phyloP scores from a whole-genome alignment of 2,113 vertebrate genomes.

The Mustelus asterias region DNA sequence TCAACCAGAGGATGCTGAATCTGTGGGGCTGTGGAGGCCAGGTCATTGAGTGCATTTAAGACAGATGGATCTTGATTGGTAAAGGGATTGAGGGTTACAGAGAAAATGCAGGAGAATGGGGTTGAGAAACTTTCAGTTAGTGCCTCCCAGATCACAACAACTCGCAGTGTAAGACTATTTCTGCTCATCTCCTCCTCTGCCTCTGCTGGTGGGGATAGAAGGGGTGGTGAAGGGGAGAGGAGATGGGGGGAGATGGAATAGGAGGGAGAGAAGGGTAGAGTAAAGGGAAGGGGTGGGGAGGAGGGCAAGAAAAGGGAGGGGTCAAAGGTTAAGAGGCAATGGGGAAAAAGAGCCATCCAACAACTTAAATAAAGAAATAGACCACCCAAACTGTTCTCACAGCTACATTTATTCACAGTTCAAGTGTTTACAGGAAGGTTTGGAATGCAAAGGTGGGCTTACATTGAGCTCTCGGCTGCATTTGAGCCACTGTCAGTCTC shows the following conservation, averaged over 20 bases:
- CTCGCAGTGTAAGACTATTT: not conserved
- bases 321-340: not conserved
- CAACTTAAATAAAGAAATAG: not conserved
- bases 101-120: no score
- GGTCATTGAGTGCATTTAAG: no score
- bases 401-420: not conserved
- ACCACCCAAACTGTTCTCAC: not conserved
- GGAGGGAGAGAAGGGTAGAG: not conserved
- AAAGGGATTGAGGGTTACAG: no score
- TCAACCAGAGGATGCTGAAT: no score
- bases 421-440: not conserved
- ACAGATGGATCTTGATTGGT: no score
- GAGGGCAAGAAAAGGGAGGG: not conserved
- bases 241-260: not conserved
- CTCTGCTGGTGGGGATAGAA: not conserved
- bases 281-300: not conserved
- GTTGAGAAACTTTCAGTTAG: no score
- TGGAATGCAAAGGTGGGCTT: not conserved
- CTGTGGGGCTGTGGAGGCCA: no score
- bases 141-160: not conserved
- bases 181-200: not conserved
- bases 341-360: not conserved
- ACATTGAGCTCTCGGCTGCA: not conserved
- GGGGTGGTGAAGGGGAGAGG: not conserved
- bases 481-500: not conserved